phyloP scores from a whole-genome alignment of 2,797 vertebrate species.

The Nasua narica region DNA sequence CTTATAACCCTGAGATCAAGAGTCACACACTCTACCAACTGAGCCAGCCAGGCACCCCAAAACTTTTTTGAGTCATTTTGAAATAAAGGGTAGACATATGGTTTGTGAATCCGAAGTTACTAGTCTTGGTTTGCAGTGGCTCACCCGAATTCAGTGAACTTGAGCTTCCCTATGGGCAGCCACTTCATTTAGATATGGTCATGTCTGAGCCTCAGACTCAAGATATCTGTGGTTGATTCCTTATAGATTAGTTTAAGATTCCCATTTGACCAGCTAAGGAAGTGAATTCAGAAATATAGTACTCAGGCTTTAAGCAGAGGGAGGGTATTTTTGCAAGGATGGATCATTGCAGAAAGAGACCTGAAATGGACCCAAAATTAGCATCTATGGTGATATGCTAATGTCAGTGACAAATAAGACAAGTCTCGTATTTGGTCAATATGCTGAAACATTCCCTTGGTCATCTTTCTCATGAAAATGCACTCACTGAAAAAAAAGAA shows the following conservation, averaged over 20 bases:
- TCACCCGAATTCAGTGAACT: neutral
- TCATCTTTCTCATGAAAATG: neutral
- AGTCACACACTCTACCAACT: neutral
- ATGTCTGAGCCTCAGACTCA: neutral
- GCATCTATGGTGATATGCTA: neutral
- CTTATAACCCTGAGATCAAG: neutral
- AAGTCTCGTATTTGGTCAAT: neutral
- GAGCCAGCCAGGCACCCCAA: neutral
- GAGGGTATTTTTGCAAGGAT: neutral
- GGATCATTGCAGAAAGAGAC: neutral
- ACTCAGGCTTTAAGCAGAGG: neutral
- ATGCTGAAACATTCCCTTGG: neutral
- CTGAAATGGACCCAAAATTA: neutral
- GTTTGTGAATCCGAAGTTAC: neutral
- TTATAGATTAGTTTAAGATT: neutral
- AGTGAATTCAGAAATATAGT: neutral
- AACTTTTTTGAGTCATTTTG: neutral
- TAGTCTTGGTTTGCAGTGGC: neutral
- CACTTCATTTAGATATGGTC: neutral
- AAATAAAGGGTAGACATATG: neutral
- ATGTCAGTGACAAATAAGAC: neutral
- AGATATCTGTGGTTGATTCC: neutral
- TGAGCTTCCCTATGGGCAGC: neutral
- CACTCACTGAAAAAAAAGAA: too few species aligned
- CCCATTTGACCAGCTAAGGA: neutral